Evolutionary conservation across 2,888 invertebrate genomes (phyloP), one percentile per base, ranked within the genome.

Genomic region (Baronia brevicornis): DNA sequence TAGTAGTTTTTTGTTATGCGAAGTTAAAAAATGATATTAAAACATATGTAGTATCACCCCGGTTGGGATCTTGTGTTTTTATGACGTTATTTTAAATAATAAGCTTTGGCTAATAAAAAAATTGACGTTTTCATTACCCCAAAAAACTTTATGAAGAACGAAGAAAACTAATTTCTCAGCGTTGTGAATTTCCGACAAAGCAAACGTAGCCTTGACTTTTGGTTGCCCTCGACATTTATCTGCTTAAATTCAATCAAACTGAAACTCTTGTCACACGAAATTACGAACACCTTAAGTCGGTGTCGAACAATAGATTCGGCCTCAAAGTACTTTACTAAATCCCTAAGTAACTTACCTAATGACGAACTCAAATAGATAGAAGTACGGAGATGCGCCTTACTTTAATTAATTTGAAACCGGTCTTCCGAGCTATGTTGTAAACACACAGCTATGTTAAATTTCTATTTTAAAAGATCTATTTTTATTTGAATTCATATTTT

Each of bases 391-490:
- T 28, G 39, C 49, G 51, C 33, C 51, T 42, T 60, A 71, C 50
- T 69, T 66, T 63, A 71, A 70, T 70, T 70, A 69, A 68, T 63
- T 60, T 56, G 43, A 50, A 48, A 55, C 51, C 39, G 13, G 18
- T 31, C 23, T 31, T 34, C 22, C 22, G 22, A 11, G 23, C 28
- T 31, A 25, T 19, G 6, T 9, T 19, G 5, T 5, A 14, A 9
- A 29, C 7, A 11, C 9, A 29, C 10, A 6, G 5, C 2, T 15
- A 21, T 6, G 1, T 14, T 7, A 15, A 29, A 17, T 9, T 10
- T n/a, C n/a, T n/a, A n/a, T n/a, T n/a, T n/a, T n/a, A n/a, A n/a
- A n/a, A n/a, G n/a, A n/a, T n/a, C n/a, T n/a, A n/a, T n/a, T n/a
- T n/a, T n/a, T n/a, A n/a, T n/a, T n/a, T n/a, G n/a, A n/a, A n/a